Conservation (phyloP, 1,140 invertebrate species). For the Hypothenemus hampei region DNA sequence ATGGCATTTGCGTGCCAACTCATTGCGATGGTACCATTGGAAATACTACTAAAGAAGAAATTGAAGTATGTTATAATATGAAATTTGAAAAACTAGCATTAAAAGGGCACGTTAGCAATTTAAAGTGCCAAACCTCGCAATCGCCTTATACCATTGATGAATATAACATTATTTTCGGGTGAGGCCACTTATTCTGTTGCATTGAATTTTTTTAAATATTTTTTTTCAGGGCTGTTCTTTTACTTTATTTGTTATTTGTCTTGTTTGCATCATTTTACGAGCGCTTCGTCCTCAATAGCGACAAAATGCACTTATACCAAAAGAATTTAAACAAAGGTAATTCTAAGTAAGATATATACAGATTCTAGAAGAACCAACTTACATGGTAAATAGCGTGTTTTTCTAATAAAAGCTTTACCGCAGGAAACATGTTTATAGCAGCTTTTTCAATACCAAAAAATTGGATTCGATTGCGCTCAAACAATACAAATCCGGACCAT, state of each 20-base stretch:
- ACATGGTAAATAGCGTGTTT: too few species aligned
- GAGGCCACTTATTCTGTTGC: constrained; percentile 5
- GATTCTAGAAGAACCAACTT: not conserved
- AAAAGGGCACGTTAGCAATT: constrained; percentile 10
- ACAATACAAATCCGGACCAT: constrained; percentile 20
- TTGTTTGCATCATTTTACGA: constrained; percentile 29
- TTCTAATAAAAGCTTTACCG: too few species aligned
- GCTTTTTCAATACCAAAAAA: constrained; percentile 35
- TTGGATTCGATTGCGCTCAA: constrained; percentile 27
- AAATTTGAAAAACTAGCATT: constrained; percentile 17
- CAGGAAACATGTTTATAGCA: constrained; percentile 25
- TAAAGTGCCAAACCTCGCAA: constrained; percentile 18
- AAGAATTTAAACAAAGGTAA: not conserved
- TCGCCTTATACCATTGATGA: constrained; percentile 16
- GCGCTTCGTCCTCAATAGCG: not conserved
- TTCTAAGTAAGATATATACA: too few species aligned
- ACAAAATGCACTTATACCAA: not conserved
- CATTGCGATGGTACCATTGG: constrained; percentile 8
- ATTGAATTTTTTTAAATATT: not conserved
- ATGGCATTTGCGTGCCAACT: constrained; percentile 30
- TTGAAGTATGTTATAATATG: constrained; percentile 27
- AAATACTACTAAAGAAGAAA: not conserved
- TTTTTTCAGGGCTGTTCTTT: constrained; percentile 24
- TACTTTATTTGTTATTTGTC: constrained; percentile 19
- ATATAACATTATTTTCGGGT: constrained; percentile 25